Evolutionary conservation across 1,140 invertebrate species (phyloP).

Genomic region (Neuroterus valhalla): DNA sequence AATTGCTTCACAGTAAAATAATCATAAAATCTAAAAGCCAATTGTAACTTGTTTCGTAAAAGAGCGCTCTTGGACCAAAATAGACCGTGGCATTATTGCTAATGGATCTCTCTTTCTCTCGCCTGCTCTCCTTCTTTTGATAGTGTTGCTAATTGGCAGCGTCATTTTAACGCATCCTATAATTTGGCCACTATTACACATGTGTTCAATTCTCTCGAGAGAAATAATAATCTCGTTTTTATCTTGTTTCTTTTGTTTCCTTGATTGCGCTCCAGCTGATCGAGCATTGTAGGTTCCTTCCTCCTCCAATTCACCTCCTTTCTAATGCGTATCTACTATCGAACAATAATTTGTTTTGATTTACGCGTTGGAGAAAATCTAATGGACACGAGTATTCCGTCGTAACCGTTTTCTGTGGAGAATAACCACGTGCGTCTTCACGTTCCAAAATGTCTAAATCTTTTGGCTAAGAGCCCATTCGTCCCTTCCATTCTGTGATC

Average conservation of each 20-base stretch:
- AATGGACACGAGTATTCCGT: not conserved
- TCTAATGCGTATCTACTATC: too few species aligned
- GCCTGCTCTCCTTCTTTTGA: conserved; percentile 10
- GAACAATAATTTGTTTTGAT: too few species aligned
- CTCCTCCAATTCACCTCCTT: too few species aligned
- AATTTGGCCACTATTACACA: not conserved
- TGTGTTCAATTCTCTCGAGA: not conserved
- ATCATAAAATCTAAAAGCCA: conserved; percentile 5
- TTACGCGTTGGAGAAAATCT: too few species aligned
- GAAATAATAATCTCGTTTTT: not conserved
- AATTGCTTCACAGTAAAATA: too few species aligned
- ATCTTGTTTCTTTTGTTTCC: not conserved
- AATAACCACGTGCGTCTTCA: conserved; percentile 2
- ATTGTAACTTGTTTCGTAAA: conserved; percentile 25
- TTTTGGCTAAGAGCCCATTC: not conserved
- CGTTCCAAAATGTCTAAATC: conserved; percentile 8
- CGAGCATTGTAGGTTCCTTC: too few species aligned
- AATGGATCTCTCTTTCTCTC: conserved; percentile 14
- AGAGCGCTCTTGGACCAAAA: conserved; percentile 20
- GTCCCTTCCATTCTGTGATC: not conserved
- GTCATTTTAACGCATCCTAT: conserved; percentile 19
- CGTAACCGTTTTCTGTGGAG: not conserved
- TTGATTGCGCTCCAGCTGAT: too few species aligned
- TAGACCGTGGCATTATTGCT: conserved; percentile 28
- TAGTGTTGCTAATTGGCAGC: conserved; percentile 20